phyloP scores from a whole-genome alignment of 2,888 invertebrate species.

The Tiphia femorata region DNA sequence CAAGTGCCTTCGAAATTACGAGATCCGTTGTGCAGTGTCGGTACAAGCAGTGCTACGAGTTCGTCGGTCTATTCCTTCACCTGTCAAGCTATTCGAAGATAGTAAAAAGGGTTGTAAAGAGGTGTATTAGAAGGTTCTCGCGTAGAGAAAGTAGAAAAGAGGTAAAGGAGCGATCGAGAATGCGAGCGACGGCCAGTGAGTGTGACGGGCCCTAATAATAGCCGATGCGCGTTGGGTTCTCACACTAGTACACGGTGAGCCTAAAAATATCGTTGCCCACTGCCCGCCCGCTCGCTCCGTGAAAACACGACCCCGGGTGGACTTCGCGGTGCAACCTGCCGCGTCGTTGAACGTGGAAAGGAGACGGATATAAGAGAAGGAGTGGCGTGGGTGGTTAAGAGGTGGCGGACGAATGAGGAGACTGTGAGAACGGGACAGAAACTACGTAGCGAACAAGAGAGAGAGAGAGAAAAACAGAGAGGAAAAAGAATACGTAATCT shows the following conservation, averaged over 20 bases:
- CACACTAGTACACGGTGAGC: slow-evolving; percentile 47
- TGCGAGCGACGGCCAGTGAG: no score
- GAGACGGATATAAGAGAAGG: neutral
- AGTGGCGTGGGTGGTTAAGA: neutral
- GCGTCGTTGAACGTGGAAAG: slow-evolving; percentile 4
- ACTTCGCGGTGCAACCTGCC: slow-evolving; percentile 51
- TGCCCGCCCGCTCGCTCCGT: no score
- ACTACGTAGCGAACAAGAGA: neutral
- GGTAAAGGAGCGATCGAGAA: slow-evolving; percentile 25
- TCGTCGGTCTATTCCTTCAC: no score
- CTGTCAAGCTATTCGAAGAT: no score
- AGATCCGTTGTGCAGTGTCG: no score
- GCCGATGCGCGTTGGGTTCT: slow-evolving; percentile 45
- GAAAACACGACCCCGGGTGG: slow-evolving; percentile 51
- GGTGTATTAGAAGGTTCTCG: neutral
- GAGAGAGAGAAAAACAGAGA: slow-evolving; percentile 1
- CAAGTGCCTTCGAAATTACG: no score
- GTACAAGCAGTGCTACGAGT: no score
- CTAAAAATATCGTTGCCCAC: slow-evolving; percentile 50
- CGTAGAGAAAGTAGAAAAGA: slow-evolving; percentile 7
- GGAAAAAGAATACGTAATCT: slow-evolving; percentile 4
- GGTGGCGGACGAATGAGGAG: neutral
- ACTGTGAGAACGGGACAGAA: neutral
- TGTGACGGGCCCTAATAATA: slow-evolving; percentile 61
- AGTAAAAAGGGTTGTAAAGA: neutral